Conservation (phyloP, 2,797 vertebrate species). For the Babyrousa celebensis region DNA sequence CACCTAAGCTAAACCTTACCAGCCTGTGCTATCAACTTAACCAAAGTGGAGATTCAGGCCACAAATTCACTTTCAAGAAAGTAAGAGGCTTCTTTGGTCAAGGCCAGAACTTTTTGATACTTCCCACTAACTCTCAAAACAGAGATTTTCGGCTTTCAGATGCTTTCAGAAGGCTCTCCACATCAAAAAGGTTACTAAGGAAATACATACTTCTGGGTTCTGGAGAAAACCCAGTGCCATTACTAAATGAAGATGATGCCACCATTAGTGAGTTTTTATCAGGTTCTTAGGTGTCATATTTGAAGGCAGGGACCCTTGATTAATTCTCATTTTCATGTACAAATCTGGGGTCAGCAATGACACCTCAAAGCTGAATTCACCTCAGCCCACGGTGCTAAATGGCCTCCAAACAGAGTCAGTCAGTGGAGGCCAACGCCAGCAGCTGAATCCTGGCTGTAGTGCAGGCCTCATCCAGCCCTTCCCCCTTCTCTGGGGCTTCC, state of each 20-base stretch:
- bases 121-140: conserved; percentile 38
- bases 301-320: not conserved
- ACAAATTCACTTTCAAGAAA: conserved; percentile 59
- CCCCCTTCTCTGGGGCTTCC: conserved; percentile 28
- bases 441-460: not conserved
- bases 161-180: conserved; percentile 19
- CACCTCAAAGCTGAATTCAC: not conserved
- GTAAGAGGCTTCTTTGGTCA: conserved; percentile 34
- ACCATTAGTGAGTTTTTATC: not conserved
- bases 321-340: not conserved
- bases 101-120: conserved; percentile 58
- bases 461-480: not conserved
- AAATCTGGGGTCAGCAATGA: not conserved
- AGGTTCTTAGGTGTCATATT: not conserved
- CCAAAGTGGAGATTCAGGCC: not conserved
- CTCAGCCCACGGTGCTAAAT: not conserved
- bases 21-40: not conserved
- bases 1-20: not conserved
- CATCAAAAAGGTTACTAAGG: conserved; percentile 23
- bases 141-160: conserved; percentile 20
- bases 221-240: not conserved
- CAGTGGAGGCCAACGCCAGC: not conserved
- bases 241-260: not conserved
- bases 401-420: not conserved
- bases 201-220: conserved; percentile 11